These are phyloP conservation scores for Bos javanicus DNA, from an alignment of 2,113 vertebrate genomes.

Conservation along the genomic window DNA sequence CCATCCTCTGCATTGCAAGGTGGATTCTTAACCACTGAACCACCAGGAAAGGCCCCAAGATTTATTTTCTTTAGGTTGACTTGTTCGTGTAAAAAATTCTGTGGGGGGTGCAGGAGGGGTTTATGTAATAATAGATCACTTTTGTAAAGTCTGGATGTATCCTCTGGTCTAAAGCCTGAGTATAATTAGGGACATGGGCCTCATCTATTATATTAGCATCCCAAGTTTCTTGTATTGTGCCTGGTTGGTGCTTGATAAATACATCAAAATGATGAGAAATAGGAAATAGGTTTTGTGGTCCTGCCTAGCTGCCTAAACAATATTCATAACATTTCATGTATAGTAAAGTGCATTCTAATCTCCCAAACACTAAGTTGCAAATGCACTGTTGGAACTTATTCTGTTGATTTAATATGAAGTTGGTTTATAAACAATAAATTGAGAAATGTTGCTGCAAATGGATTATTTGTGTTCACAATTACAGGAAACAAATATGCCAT, in stretches of 20 bases:
- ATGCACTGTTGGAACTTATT: not conserved
- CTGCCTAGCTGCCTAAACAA: not conserved
- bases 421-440: conserved; percentile 15
- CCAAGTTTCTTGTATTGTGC: not conserved
- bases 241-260: not conserved
- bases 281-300: not conserved
- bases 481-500: not conserved
- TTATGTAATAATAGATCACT: not conserved
- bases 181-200: not conserved
- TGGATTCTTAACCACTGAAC: not conserved
- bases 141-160: not conserved
- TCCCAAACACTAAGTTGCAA: not conserved
- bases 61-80: not conserved
- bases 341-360: not conserved
- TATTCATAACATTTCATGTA: not conserved
- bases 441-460: not conserved
- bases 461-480: conserved; percentile 10
- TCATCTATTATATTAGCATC: not conserved
- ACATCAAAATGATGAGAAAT: not conserved
- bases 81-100: not conserved
- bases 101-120: not conserved
- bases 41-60: not conserved
- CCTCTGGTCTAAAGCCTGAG: not conserved
- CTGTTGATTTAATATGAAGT: conserved; percentile 35
- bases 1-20: not conserved